Evolutionary conservation across 2,888 invertebrate species (phyloP), one percentile per base, ranked within the genome.

Genomic region (Calameuta idolon): DNA sequence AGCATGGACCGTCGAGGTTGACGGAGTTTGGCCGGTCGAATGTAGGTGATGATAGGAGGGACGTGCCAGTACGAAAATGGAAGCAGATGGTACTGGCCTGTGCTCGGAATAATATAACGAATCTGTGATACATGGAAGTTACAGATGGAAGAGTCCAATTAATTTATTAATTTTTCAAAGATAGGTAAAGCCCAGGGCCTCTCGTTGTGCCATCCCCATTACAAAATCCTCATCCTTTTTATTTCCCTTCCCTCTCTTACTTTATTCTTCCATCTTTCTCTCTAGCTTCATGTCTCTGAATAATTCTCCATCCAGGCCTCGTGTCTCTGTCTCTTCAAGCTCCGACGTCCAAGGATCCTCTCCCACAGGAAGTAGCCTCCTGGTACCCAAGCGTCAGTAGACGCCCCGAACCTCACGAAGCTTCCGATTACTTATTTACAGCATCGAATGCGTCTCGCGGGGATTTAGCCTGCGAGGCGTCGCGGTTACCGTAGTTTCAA

Each of bases 401-500:
- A 55, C 55, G 23, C 23, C 2, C 1, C 23, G 2, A 55, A 55
- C 23, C 0, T 23, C 23, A 9, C 55, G 23, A 23, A 9, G 55
- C 37, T 5, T 23, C 55, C 55, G 55, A 55, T 55, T 55, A 55
- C 55, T 23, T 55, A 23, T 55, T 55, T 55, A 55, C 55, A 1
- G 40, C 23, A 5, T 55, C 23, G 23, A 55, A 55, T 55, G 55
- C 23, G 55, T 23, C 55, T 55, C 55, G 23, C 55, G 15, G 15
- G 55, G 23, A 55, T 15, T 55, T 55, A 9, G 23, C 9, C 23
- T 5, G 5, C 9, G 55, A 55, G 23, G 55, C 15, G 55, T 55
- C 55, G 55, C 71, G 31, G 31, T 34, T 15, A 12, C 33, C 33
- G 4, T 30, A 78, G 79, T 79, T 74, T 69, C 23, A 30, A 79